Evolutionary conservation across 1,140 invertebrate genomes (phyloP).

Genomic region (Orius insidiosus): DNA sequence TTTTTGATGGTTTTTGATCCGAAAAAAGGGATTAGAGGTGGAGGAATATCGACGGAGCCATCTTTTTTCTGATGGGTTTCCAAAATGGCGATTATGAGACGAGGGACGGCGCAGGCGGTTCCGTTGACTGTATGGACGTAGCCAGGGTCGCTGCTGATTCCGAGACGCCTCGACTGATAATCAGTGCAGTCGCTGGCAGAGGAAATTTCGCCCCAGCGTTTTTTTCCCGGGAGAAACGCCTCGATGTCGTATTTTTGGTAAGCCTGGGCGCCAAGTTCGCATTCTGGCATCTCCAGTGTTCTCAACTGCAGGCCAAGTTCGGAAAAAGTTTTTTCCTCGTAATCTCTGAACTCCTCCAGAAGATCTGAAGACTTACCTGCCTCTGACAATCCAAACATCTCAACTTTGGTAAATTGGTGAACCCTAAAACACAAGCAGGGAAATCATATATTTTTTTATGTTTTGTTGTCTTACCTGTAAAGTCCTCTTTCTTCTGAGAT

Average conservation of each 20-base stretch:
- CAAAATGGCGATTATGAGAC: slow-evolving; percentile 70
- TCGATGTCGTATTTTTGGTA: slow-evolving; percentile 84
- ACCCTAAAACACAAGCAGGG: slow-evolving; percentile 65
- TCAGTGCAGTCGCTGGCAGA: slow-evolving; percentile 94
- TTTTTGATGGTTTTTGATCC: not conserved
- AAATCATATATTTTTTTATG: no score
- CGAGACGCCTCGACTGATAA: slow-evolving; percentile 60
- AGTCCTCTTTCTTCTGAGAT: slow-evolving; percentile 65
- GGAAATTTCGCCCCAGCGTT: slow-evolving; percentile 80
- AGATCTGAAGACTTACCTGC: slow-evolving; percentile 48
- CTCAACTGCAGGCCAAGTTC: slow-evolving; percentile 61
- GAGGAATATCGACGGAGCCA: slow-evolving; percentile 30
- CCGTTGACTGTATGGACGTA: slow-evolving; percentile 85
- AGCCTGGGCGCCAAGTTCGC: slow-evolving; percentile 83
- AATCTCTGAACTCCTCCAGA: slow-evolving; percentile 52
- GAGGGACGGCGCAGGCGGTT: slow-evolving; percentile 85
- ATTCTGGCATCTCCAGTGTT: slow-evolving; percentile 85
- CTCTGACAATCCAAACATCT: slow-evolving; percentile 90
- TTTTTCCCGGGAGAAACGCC: slow-evolving; percentile 83
- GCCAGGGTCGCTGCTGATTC: slow-evolving; percentile 44
- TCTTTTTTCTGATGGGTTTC: slow-evolving; percentile 61
- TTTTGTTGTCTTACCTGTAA: slow-evolving; percentile 42
- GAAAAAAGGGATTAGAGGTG: slow-evolving; percentile 18
- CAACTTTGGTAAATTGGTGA: slow-evolving; percentile 94
- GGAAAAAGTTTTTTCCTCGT: slow-evolving; percentile 61